phyloP scores from a whole-genome alignment of 2,113 vertebrate genomes.

The Salvator merianae region DNA sequence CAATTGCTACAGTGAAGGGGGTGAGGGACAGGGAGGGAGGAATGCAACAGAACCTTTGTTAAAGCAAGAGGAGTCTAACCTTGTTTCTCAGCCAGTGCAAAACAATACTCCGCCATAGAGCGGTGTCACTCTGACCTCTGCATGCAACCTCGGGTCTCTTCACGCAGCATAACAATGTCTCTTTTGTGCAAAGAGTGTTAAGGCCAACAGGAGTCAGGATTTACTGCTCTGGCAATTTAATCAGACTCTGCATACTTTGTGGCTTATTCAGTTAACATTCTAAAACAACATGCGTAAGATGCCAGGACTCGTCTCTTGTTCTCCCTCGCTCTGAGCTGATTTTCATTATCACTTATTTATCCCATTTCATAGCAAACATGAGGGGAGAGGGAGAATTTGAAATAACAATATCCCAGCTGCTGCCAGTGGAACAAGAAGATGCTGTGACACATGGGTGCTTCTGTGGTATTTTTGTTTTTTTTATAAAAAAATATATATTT shows the following conservation, averaged over 20 bases:
- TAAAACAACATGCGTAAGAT: slow-evolving; percentile 48
- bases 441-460: not conserved
- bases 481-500: not conserved
- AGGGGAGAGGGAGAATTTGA: not conserved
- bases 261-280: slow-evolving; percentile 42
- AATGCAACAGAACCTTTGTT: slow-evolving; percentile 39
- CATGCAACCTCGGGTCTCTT: slow-evolving; percentile 46
- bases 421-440: not conserved
- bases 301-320: slow-evolving; percentile 27
- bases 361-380: slow-evolving; percentile 20
- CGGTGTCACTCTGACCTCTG: slow-evolving; percentile 57
- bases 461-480: not conserved
- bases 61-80: slow-evolving; percentile 37
- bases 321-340: slow-evolving; percentile 36
- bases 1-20: not conserved
- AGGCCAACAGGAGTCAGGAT: slow-evolving; percentile 54
- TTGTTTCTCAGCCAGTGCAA: slow-evolving; percentile 60
- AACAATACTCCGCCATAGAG: slow-evolving; percentile 52
- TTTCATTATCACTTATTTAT: slow-evolving; percentile 45
- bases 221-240: slow-evolving; percentile 57
- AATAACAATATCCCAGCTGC: not conserved
- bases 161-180: slow-evolving; percentile 58
- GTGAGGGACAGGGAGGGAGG: not conserved
- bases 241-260: slow-evolving; percentile 62
- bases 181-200: slow-evolving; percentile 58